Conservation (phyloP, 2,888 invertebrate genomes). For the Cyrtodaria siliqua region DNA sequence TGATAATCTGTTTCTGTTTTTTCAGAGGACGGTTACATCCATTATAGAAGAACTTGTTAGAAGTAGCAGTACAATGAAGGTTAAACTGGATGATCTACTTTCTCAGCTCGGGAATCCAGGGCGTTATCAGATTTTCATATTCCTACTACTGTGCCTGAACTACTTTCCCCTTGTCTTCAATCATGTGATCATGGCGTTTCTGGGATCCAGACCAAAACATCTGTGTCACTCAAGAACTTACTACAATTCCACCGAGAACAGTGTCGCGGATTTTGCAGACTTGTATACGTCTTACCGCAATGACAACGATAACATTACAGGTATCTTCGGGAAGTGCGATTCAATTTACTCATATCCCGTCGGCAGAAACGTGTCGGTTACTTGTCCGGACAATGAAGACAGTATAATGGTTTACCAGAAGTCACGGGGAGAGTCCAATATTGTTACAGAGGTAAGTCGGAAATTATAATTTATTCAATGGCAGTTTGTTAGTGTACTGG, state of each 20-base stretch:
- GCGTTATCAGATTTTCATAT: constrained; percentile 75
- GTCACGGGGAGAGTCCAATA: constrained; percentile 59
- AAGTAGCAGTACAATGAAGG: constrained; percentile 47
- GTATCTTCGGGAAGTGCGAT: constrained; percentile 42
- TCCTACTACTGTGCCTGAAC: constrained; percentile 76
- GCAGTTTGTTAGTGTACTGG: no score
- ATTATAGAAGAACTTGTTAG: no score
- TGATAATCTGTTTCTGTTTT: constrained; percentile 1
- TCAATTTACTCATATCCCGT: constrained; percentile 41
- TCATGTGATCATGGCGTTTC: constrained; percentile 82
- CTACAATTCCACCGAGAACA: constrained; percentile 14
- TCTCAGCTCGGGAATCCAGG: constrained; percentile 73
- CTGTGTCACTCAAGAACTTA: constrained; percentile 62
- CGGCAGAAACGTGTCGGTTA: constrained; percentile 57
- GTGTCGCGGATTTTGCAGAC: constrained; percentile 13
- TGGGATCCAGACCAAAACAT: constrained; percentile 69
- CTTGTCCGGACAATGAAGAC: constrained; percentile 55
- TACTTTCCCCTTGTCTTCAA: constrained; percentile 80
- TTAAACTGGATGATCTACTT: constrained; percentile 70
- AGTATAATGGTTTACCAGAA: constrained; percentile 64
- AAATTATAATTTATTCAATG: no score
- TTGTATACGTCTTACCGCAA: constrained; percentile 2
- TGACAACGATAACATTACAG: constrained; percentile 9
- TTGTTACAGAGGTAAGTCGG: constrained; percentile 77
- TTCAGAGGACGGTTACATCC: not conserved